Evolutionary conservation across 2,888 invertebrate species (phyloP).

Genomic region (Andrena dorsata): DNA sequence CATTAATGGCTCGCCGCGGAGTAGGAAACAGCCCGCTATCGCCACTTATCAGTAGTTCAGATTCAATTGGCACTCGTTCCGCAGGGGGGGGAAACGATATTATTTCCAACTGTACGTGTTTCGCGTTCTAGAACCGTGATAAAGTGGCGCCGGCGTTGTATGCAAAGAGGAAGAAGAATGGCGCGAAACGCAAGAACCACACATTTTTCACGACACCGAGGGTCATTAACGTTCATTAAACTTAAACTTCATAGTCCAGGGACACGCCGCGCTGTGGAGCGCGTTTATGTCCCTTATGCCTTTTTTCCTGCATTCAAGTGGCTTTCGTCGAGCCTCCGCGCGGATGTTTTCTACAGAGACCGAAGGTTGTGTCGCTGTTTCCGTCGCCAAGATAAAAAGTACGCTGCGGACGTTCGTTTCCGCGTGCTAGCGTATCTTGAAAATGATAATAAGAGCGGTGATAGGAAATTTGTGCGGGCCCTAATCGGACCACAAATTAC

Average conservation of each 20-base stretch:
- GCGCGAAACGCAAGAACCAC: slow-evolving; percentile 23
- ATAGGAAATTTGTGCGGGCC: background rate
- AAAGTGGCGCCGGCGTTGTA: slow-evolving; percentile 22
- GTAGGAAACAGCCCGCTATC: slow-evolving; percentile 31
- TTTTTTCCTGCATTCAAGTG: slow-evolving; percentile 10
- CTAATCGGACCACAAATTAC: background rate
- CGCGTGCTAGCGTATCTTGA: background rate
- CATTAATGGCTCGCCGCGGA: slow-evolving; percentile 56
- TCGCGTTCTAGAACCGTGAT: slow-evolving; percentile 29
- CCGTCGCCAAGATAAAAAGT: background rate
- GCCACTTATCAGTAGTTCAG: slow-evolving; percentile 38
- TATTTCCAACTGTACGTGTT: slow-evolving; percentile 38
- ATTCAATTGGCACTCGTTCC: slow-evolving; percentile 55
- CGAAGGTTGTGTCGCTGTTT: background rate
- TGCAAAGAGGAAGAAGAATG: background rate
- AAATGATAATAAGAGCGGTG: background rate
- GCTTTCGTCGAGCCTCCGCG: background rate
- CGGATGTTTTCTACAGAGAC: background rate
- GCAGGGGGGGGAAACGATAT: slow-evolving; percentile 21
- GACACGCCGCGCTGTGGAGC: background rate
- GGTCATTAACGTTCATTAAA: slow-evolving; percentile 73
- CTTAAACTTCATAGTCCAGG: slow-evolving; percentile 49
- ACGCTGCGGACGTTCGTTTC: slow-evolving; percentile 7
- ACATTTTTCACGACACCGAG: slow-evolving; percentile 65
- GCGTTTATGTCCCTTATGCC: slow-evolving; percentile 5